Conservation (phyloP, 2,797 vertebrate genomes). For the Graptemys geographica region DNA sequence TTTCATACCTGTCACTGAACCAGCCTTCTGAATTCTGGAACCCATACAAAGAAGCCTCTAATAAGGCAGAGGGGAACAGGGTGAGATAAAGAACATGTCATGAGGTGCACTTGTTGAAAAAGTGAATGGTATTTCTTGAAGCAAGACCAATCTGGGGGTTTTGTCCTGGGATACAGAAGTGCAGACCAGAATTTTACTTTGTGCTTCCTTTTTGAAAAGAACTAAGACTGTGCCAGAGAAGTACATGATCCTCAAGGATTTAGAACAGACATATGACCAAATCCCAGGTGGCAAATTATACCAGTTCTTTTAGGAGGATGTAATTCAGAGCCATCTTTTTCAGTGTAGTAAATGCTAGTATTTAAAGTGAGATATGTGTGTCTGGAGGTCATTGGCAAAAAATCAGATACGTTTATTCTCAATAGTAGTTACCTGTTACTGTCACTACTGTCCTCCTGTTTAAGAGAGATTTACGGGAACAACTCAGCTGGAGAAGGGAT, state of each 20-base stretch:
- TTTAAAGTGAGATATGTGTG: slow-evolving; percentile 28
- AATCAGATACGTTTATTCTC: background rate
- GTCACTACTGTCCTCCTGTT: background rate
- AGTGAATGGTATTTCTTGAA: slow-evolving; percentile 33
- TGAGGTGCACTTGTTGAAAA: slow-evolving; percentile 30
- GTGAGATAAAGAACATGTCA: slow-evolving; percentile 34
- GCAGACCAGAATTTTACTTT: slow-evolving; percentile 25
- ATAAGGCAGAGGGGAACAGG: slow-evolving; percentile 19
- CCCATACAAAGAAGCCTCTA: slow-evolving; percentile 38
- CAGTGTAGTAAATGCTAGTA: background rate
- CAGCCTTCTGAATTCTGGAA: slow-evolving; percentile 55
- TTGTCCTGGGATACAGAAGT: slow-evolving; percentile 25
- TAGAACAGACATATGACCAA: slow-evolving; percentile 36
- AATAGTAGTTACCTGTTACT: background rate
- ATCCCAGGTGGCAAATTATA: slow-evolving; percentile 60
- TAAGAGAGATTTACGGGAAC: background rate
- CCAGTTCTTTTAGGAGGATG: background rate
- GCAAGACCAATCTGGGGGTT: slow-evolving; percentile 28
- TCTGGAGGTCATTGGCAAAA: background rate
- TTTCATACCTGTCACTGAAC: slow-evolving; percentile 43
- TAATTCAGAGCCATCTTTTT: background rate
- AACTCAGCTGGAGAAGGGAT: slow-evolving; percentile 26
- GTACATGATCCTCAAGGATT: slow-evolving; percentile 43
- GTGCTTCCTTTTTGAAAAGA: slow-evolving; percentile 36
- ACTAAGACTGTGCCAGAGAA: slow-evolving; percentile 22